Evolutionary conservation across 2,113 vertebrate species (phyloP), one percentile per base, ranked within the genome.

Genomic region (Pontoporia blainvillei): DNA sequence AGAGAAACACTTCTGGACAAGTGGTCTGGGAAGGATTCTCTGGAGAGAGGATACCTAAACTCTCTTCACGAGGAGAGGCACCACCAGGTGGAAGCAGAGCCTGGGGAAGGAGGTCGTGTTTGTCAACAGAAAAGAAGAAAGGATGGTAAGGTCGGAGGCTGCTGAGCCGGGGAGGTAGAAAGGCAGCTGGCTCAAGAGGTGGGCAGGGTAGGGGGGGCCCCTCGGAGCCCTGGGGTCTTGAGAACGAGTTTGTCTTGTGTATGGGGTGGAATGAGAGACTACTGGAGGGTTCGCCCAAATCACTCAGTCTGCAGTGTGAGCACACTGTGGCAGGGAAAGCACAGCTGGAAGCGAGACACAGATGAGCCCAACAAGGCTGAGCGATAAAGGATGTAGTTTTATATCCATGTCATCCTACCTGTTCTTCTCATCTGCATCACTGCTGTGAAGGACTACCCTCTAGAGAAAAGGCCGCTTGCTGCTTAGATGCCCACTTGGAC

Each of bases 381-480:
- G 64, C 29, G 34, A n/a, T 21, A 1, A 25, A 27, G 8, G 15
- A 20, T 36, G 21, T 10, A 0, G 46, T 27, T 69, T n/a, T 27
- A 0, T 41, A 12, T 20, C 31, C 64, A 69, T 3, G 2, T n/a
- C n/a, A 49, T 1, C 31, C 18, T 2, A 7, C 18, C 59, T 27
- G 8, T 29, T 76, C 5, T 75, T 41, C 41, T 84, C 5, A 18
- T 27, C 6, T 8, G 41, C 8, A 5, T 62, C 82, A 7, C 10
- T 17, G n/a, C 8, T 49, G 2, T 23, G 34, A 49, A 36, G 66
- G 41, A 17, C 66, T 8, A 62, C 31, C 49, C 20, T 1, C 17
- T 23, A 8, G 6, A 54, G 18, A 36, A 66, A 11, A 10, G 27
- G 73, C 54, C 15, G 15, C 29, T 18, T 46, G 9, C 14, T 46